Evolutionary conservation across 2,888 invertebrate species (phyloP).

Genomic region (Drosophila paucipuncta): DNA sequence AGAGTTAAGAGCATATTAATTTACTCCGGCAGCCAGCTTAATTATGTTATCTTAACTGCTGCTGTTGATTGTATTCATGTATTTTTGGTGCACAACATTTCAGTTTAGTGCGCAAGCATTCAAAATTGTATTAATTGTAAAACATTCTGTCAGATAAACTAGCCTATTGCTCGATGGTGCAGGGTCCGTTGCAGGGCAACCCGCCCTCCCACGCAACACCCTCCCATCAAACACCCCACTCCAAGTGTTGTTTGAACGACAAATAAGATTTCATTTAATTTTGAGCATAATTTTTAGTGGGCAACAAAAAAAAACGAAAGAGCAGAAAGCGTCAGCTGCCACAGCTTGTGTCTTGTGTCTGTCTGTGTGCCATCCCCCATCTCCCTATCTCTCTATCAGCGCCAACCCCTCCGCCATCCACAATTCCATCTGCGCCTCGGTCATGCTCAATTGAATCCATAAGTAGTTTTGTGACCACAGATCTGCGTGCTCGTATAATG

Average conservation of each 20-base stretch:
- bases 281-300: constrained; percentile 71
- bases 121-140: constrained; percentile 1
- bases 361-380: constrained; percentile 1
- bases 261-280: constrained; percentile 72
- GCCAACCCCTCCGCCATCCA: constrained; percentile 1
- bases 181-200: neutral
- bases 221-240: neutral
- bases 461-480: constrained; percentile 79
- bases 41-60: neutral
- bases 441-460: constrained; percentile 79
- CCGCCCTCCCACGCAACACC: neutral
- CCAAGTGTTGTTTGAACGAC: constrained; percentile 8
- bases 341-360: constrained; percentile 29
- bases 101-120: neutral
- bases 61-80: neutral
- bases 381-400: constrained; percentile 3
- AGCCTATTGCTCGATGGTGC: neutral
- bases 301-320: constrained; percentile 36
- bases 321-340: constrained; percentile 68
- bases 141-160: neutral
- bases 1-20: neutral
- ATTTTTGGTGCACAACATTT: neutral
- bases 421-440: constrained; percentile 38
- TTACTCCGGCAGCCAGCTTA: neutral
- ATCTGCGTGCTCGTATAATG: constrained; percentile 75